These are phyloP conservation scores for Phylloscopus collybita DNA, from an alignment of 2,797 vertebrate genomes.

Conservation along the genomic window DNA sequence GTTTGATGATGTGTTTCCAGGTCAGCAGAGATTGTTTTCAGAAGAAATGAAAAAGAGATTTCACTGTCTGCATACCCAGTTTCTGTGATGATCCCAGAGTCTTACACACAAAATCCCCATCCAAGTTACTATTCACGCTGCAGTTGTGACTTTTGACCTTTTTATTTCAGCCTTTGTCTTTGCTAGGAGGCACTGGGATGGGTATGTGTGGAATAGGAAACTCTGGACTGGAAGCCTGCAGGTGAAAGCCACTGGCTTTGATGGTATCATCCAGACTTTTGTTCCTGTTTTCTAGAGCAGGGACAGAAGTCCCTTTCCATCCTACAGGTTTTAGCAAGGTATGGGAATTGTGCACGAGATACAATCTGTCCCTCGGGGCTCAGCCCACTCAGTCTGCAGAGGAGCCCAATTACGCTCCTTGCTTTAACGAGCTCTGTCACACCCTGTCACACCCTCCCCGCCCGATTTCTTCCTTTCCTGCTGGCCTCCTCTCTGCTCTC, in stretches of 20 bases:
- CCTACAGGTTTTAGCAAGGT: not conserved
- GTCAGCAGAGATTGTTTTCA: not conserved
- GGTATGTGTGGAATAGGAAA: not conserved
- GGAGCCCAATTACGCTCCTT: constrained; percentile 16
- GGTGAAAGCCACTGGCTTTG: not conserved
- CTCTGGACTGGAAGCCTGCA: not conserved
- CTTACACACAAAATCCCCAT: not conserved
- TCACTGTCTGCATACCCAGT: not conserved
- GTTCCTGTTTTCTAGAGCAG: not conserved
- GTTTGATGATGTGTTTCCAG: constrained; percentile 12
- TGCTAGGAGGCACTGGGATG: not conserved
- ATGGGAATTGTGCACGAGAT: constrained; percentile 17
- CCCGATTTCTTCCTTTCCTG: not conserved
- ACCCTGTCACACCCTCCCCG: not conserved
- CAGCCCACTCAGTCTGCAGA: constrained; percentile 39
- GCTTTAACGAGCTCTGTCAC: not conserved
- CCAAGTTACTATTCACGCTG: not conserved
- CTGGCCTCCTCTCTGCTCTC: not conserved
- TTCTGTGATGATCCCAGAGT: not conserved
- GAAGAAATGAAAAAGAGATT: not conserved
- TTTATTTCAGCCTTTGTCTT: not conserved
- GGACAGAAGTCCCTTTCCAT: not conserved
- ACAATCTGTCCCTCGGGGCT: constrained; percentile 41
- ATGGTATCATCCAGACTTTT: not conserved
- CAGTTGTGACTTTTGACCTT: not conserved